These are phyloP conservation scores for Trogon melanurus DNA, from an alignment of 2,113 vertebrate species.

Conservation along the genomic window DNA sequence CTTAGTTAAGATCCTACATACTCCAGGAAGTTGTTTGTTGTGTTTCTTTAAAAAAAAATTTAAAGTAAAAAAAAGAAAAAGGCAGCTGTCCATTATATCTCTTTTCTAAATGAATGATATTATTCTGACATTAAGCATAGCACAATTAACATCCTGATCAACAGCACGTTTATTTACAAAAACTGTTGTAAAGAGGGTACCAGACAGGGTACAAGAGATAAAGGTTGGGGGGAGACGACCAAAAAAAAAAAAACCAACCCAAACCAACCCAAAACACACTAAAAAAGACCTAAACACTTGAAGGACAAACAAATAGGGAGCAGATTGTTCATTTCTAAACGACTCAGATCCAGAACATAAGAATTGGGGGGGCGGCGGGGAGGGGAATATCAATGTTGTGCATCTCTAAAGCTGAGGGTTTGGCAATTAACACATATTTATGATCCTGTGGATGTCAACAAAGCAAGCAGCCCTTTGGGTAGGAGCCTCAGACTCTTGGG, in stretches of 20 bases:
- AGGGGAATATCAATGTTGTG: accelerated
- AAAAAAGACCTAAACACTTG: not conserved
- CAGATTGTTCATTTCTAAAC: not conserved
- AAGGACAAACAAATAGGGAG: not conserved
- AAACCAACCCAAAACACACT: not conserved
- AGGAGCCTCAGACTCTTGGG: not conserved
- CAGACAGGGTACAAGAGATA: not conserved
- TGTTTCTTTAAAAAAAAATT: not conserved
- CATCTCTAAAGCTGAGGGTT: not conserved
- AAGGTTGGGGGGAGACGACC: not conserved
- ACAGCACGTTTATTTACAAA: not conserved
- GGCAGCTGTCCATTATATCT: not conserved
- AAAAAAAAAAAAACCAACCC: not conserved
- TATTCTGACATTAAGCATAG: not conserved
- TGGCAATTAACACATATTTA: not conserved
- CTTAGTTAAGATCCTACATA: not conserved
- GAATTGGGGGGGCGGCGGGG: not conserved
- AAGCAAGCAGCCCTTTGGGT: not conserved
- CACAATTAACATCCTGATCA: not conserved
- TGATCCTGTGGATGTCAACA: not conserved
- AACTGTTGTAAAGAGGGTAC: not conserved
- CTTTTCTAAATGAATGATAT: not conserved
- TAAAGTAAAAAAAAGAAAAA: not conserved
- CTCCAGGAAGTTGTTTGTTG: not conserved
- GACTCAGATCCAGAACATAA: not conserved